Conservation (phyloP, 2,888 invertebrate genomes). For the Philaethria dido region DNA sequence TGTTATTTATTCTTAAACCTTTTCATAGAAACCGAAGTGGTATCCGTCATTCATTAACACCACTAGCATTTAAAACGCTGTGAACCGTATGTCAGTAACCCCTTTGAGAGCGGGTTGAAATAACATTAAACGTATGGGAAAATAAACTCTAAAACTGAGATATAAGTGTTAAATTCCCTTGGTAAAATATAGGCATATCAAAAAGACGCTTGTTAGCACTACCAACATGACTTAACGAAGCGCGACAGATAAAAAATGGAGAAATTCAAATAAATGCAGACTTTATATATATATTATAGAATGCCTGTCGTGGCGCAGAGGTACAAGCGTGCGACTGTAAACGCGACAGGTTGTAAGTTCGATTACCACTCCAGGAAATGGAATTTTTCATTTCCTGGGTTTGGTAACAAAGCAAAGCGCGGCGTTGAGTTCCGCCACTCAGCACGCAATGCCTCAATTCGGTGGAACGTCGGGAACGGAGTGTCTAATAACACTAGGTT, state of each 20-base stretch:
- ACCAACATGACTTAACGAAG: constrained; percentile 39
- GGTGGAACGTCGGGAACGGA: too few species aligned
- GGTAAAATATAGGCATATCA: constrained; percentile 21
- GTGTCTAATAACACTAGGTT: too few species aligned
- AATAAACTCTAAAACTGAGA: not conserved
- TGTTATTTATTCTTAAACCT: not conserved
- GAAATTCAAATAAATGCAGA: constrained; percentile 22
- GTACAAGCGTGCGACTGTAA: too few species aligned
- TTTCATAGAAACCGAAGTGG: not conserved
- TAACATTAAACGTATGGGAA: not conserved
- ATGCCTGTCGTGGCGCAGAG: too few species aligned
- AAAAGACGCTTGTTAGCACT: constrained; percentile 38
- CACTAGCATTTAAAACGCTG: constrained; percentile 20
- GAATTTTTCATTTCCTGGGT: too few species aligned
- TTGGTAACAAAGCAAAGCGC: too few species aligned
- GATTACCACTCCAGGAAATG: too few species aligned
- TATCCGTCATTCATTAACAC: constrained; percentile 23
- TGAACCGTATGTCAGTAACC: constrained; percentile 18
- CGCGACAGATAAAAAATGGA: constrained; percentile 28
- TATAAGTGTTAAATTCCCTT: constrained; percentile 3
- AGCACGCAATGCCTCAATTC: too few species aligned
- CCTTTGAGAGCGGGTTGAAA: constrained; percentile 16
- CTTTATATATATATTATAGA: constrained; percentile 5
- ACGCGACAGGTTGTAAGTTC: too few species aligned
- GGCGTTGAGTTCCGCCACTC: too few species aligned